These are phyloP conservation scores for Pyrrhia umbra DNA, from an alignment of 2,888 invertebrate species.

Conservation along the genomic window DNA sequence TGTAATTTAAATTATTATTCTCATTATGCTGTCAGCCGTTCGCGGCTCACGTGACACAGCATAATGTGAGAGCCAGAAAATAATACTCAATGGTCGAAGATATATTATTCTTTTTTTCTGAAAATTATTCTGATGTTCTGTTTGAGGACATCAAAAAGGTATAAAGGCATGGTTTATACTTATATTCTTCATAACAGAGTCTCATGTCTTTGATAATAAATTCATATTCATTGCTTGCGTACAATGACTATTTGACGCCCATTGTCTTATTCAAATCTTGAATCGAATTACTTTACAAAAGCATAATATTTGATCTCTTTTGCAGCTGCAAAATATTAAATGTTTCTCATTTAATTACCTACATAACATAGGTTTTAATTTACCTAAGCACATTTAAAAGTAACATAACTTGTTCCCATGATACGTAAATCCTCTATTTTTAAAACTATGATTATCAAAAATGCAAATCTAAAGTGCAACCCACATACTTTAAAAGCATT, in stretches of 20 bases:
- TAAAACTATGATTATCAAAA: background rate
- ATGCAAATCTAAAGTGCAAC: slow-evolving; percentile 6
- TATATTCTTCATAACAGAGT: background rate
- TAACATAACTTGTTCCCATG: too few relatives aligned
- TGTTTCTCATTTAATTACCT: too few relatives aligned
- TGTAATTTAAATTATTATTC: slow-evolving; percentile 48
- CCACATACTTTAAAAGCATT: slow-evolving; percentile 50
- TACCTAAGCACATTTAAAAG: too few relatives aligned
- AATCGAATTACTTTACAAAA: too few relatives aligned
- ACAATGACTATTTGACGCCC: too few relatives aligned
- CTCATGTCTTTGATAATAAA: background rate
- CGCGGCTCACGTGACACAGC: slow-evolving; percentile 55
- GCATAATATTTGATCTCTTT: too few relatives aligned
- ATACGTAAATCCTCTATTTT: too few relatives aligned
- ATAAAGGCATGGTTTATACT: too few relatives aligned
- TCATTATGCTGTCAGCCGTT: slow-evolving; percentile 57
- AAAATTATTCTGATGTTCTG: background rate
- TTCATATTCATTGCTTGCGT: too few relatives aligned
- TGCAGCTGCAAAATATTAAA: too few relatives aligned
- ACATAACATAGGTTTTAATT: too few relatives aligned
- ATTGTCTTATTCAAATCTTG: background rate
- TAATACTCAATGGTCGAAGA: slow-evolving; percentile 40
- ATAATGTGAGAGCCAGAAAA: slow-evolving; percentile 55
- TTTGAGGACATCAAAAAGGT: background rate
- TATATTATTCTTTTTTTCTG: background rate